Conservation (phyloP, 2,797 vertebrate species). For the Gobionotothen gibberifrons region DNA sequence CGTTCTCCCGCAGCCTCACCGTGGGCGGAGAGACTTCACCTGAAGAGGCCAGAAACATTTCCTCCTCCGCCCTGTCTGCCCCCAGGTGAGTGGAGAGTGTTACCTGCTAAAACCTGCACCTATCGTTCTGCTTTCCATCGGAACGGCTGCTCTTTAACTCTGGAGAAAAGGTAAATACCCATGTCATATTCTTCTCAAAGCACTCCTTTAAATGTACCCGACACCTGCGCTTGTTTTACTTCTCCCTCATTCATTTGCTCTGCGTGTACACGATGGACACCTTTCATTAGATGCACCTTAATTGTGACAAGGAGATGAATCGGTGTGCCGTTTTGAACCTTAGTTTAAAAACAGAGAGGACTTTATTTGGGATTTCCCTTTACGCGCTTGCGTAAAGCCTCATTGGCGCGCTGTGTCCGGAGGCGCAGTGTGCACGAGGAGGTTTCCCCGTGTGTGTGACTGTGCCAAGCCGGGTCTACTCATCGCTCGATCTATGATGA, state of each 20-base stretch:
- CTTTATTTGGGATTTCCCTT: neutral
- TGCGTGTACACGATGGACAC: neutral
- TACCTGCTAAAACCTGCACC: slow-evolving; percentile 28
- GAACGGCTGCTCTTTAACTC: neutral
- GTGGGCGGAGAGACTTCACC: slow-evolving; percentile 63
- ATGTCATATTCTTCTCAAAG: neutral
- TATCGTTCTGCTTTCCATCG: neutral
- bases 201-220: neutral
- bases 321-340: accelerated
- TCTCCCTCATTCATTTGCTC: neutral
- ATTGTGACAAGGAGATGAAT: accelerated
- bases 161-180: slow-evolving; percentile 50
- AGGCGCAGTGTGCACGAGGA: neutral
- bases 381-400: neutral
- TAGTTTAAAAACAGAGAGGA: neutral
- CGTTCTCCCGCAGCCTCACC: slow-evolving; percentile 13
- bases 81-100: slow-evolving; percentile 52
- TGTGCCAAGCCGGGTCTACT: neutral
- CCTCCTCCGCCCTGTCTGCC: slow-evolving; percentile 54
- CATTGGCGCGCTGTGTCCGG: neutral
- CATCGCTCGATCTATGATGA: no score
- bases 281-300: neutral
- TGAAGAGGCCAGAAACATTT: slow-evolving; percentile 36
- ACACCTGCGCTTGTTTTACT: neutral
- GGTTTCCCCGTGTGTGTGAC: neutral